Base-by-base conservation (phyloP, 2,888 invertebrate genomes). In the Trisateles emortualis region DNA sequence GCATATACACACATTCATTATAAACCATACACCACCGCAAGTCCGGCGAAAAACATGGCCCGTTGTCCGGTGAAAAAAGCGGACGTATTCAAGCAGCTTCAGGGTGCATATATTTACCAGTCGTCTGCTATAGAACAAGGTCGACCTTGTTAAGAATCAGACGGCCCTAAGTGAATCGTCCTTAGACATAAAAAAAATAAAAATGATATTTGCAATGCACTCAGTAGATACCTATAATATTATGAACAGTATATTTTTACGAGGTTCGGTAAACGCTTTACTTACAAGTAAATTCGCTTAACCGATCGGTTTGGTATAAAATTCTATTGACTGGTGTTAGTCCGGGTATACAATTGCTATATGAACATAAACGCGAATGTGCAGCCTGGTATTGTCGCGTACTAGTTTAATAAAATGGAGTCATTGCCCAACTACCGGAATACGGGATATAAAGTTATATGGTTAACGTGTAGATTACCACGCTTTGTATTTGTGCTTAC, bases 301-400 rank as follows among this genome's bases (percentile, higher is more conserved):
- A 48, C 3, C 29, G 14, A 38, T 41, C 41, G 32, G 40, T 30
- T 32, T 43, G 42, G 26, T 19, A 30, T 38, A 33, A 29, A 51
- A 48, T 49, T 48, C 33, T 41, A 56, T 46, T 39, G 33, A 3
- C 39, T 38, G 14, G 30, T 32, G 14, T n/a, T n/a, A 36, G 11
- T 39, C n/a, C 11, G 22, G 38, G n/a, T 17, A n/a, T 39, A 22
- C 3, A 26, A 43, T 16, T 14, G 32, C 44, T 36, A 36, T 49
- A 54, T n/a, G n/a, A n/a, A 33, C 39, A 54, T 54, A 39, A 43
- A 43, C 30, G 17, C 16, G 43, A 47, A 38, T 39, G 43, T 40
- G 35, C 17, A 10, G 41, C 10, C 16, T 45, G 35, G 40, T 19
- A 24, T 35, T 19, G 22, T 33, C 32, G 30, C 35, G 36, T 41